Base-by-base conservation (phyloP, 2,797 vertebrate genomes). In the Sebastes trivittatus region DNA sequence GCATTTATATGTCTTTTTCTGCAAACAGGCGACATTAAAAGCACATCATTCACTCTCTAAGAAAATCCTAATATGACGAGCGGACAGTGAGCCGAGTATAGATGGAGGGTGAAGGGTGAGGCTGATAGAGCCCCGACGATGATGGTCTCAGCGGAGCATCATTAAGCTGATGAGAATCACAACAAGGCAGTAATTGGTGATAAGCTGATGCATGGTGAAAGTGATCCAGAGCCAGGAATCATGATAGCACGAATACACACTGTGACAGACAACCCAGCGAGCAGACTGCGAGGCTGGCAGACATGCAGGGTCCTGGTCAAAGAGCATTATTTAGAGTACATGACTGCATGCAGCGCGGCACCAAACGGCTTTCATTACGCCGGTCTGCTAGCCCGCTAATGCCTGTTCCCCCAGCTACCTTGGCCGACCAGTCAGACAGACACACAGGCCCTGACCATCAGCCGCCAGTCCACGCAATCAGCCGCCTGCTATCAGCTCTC, bases 401-500 rank as follows among this genome's bases (percentile, higher is more conserved):
- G 90, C 80, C n/a, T 52, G 68, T 34, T 83, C 79, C 84, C 84
- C 85, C 76, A 27, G 82, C 85, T 88, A 82, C 88, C 82, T 78
- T 1, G 64, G 78, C 58, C 23, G 18, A 65, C 73, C 90, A 87
- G 83, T 72, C 90, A 91, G 88, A 83, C 94, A 95, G 94, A 93
- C 94, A 87, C 89, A 90, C 93, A 94, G 93, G 85, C 92, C 93
- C 94, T 93, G 94, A 95, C 94, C 94, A 94, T 94, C 95, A 95
- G 92, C 92, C 92, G 92, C 94, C 92, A 93, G 94, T 83, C 94
- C 91, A 36, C 81, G 75, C 92, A 94, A 93, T 94, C 92, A 94
- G 93, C 93, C 90, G 87, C 89, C 86, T 83, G 94, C 89, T 95
- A 95, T 96, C 94, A 93, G 92, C 77, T 73, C 93, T 88, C 93